Conservation (phyloP, 2,113 vertebrate species). For the Mohoua ochrocephala region DNA sequence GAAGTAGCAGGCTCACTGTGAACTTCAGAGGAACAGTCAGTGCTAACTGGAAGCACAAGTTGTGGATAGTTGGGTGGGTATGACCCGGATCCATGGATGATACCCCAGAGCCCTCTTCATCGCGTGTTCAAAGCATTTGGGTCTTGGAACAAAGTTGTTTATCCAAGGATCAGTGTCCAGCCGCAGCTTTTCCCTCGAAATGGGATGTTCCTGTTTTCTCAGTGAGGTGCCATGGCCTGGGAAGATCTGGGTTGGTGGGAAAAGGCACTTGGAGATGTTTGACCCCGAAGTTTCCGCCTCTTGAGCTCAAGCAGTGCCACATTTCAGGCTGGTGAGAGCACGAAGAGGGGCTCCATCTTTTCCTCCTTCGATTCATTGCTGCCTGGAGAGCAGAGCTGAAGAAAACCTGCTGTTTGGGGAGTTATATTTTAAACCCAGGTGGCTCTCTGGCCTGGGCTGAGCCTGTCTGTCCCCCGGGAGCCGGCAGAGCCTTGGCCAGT, state of each 20-base stretch:
- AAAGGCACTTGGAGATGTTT: background rate
- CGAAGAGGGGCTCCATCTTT: rapidly evolving
- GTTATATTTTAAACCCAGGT: rapidly evolving
- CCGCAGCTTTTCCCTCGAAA: background rate
- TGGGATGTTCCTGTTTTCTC: background rate
- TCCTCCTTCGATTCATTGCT: background rate
- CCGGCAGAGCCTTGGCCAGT: background rate
- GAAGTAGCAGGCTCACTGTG: rapidly evolving
- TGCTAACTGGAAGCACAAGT: background rate
- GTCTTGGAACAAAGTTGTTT: background rate
- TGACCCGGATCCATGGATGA: background rate
- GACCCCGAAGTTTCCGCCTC: rapidly evolving
- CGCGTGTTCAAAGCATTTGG: rapidly evolving
- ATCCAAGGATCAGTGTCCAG: background rate
- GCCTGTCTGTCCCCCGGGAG: background rate
- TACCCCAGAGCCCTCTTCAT: background rate
- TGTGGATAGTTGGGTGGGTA: rapidly evolving
- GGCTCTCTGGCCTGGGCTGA: background rate
- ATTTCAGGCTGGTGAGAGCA: background rate
- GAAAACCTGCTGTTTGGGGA: background rate
- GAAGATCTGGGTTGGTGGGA: background rate
- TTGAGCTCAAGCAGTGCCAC: background rate
- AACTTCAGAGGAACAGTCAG: rapidly evolving
- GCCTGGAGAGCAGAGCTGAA: background rate
- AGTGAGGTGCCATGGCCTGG: background rate